Conservation (phyloP, 2,888 invertebrate species). For the Epinotia bilunana region DNA sequence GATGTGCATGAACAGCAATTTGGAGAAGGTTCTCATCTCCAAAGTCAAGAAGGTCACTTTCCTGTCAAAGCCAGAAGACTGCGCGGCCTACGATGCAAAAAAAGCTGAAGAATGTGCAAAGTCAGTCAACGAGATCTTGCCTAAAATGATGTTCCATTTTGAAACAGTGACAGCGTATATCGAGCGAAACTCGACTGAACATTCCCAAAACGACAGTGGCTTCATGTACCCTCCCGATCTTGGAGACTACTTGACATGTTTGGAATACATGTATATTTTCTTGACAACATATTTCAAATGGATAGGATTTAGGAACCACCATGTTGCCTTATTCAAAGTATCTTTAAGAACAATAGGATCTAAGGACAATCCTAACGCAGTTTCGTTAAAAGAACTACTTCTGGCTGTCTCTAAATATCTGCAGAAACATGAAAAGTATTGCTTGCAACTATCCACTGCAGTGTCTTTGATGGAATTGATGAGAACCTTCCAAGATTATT, state of each 20-base stretch:
- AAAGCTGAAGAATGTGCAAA: conserved; percentile 71
- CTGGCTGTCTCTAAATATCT: conserved; percentile 71
- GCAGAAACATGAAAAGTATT: conserved; percentile 77
- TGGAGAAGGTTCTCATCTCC: conserved; percentile 67
- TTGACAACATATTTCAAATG: conserved; percentile 86
- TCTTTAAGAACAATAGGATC: conserved; percentile 71
- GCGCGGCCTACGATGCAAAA: conserved; percentile 60
- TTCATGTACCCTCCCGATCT: conserved; percentile 60
- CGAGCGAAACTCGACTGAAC: conserved; percentile 56
- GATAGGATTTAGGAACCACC: conserved; percentile 85
- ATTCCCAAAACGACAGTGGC: conserved; percentile 58
- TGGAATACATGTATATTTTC: conserved; percentile 83
- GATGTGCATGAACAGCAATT: conserved; percentile 62
- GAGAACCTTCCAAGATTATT: conserved; percentile 76
- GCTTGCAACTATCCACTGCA: conserved; percentile 83
- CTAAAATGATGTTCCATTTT: conserved; percentile 68
- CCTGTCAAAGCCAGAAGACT: conserved; percentile 64
- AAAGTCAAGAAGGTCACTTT: conserved; percentile 73
- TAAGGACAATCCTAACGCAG: conserved; percentile 58
- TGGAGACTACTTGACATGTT: conserved; percentile 71
- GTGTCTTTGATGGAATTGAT: conserved; percentile 82
- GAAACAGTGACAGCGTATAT: conserved; percentile 61
- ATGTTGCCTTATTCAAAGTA: conserved; percentile 67
- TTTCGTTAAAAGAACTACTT: conserved; percentile 69
- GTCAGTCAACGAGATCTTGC: conserved; percentile 62